Evolutionary conservation across 2,113 vertebrate species (phyloP).

Genomic region (Gadus macrocephalus): DNA sequence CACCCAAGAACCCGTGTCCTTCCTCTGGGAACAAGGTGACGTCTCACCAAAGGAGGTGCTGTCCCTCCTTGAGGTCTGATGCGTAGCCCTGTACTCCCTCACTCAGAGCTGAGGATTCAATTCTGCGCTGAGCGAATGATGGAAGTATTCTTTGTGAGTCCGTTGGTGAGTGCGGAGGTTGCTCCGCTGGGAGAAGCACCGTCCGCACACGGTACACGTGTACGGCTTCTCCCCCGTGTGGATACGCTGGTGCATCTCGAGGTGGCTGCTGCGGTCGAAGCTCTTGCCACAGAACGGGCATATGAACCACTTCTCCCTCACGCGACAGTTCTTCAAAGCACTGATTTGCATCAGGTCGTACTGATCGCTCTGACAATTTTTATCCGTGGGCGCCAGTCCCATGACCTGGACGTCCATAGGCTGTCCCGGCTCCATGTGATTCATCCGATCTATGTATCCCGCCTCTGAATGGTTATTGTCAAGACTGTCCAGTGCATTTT

Average conservation of each 20-base stretch:
- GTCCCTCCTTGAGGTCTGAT: too few relatives aligned
- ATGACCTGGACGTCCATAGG: conserved; percentile 16
- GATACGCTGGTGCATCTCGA: conserved; percentile 73
- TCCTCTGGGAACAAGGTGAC: too few relatives aligned
- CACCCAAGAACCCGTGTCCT: too few relatives aligned
- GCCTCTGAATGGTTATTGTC: conserved; percentile 40
- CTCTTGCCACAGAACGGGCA: conserved; percentile 75
- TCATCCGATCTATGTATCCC: conserved; percentile 26
- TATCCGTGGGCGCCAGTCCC: too few relatives aligned
- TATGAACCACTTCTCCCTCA: conserved; percentile 73
- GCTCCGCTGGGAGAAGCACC: conserved; percentile 71
- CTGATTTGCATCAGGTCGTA: conserved; percentile 30
- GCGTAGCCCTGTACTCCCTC: too few relatives aligned
- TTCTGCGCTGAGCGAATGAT: conserved; percentile 14
- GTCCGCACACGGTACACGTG: conserved; percentile 60
- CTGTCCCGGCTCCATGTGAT: conserved; percentile 32
- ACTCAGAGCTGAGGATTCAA: too few relatives aligned
- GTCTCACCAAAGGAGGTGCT: too few relatives aligned
- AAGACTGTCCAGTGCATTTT: conserved; percentile 57
- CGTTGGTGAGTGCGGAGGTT: conserved; percentile 74
- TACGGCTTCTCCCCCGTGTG: conserved; percentile 75
- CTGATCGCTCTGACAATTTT: neutral
- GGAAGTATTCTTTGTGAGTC: conserved; percentile 59
- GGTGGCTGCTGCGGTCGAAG: conserved; percentile 73
- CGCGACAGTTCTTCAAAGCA: conserved; percentile 23